These are phyloP conservation scores for Brachyistius frenatus DNA, from an alignment of 2,113 vertebrate species.

Conservation along the genomic window DNA sequence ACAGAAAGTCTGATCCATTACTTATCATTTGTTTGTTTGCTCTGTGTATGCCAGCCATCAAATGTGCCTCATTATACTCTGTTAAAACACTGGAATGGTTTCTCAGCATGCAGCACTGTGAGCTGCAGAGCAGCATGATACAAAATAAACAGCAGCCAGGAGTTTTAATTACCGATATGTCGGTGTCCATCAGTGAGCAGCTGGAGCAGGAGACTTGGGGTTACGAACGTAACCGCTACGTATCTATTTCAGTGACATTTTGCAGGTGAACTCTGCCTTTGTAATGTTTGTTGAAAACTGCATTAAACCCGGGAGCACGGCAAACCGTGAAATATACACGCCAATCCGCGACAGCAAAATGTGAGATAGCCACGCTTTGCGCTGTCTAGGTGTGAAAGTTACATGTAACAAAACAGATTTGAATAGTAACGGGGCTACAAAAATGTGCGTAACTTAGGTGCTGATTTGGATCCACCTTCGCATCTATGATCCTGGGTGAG, in stretches of 20 bases:
- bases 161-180: constrained; percentile 37
- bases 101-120: constrained; percentile 38
- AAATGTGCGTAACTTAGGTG: too few species aligned
- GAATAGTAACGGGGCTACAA: too few species aligned
- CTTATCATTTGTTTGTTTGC: constrained; percentile 23
- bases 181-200: constrained; percentile 29
- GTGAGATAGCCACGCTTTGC: too few species aligned
- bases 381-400: too few species aligned
- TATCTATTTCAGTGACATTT: background rate
- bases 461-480: too few species aligned
- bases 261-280: too few species aligned
- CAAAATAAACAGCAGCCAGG: constrained; percentile 28
- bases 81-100: constrained; percentile 42
- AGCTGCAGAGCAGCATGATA: constrained; percentile 14
- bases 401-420: too few species aligned
- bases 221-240: background rate
- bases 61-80: constrained; percentile 52
- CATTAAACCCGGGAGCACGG: too few species aligned
- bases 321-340: too few species aligned
- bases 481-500: background rate
- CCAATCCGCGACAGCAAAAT: too few species aligned
- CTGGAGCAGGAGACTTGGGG: background rate
- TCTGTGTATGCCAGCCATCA: constrained; percentile 33
- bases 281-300: background rate
- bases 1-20: constrained; percentile 19